phyloP scores from a whole-genome alignment of 2,113 vertebrate genomes.

The Phaethornis superciliosus region DNA sequence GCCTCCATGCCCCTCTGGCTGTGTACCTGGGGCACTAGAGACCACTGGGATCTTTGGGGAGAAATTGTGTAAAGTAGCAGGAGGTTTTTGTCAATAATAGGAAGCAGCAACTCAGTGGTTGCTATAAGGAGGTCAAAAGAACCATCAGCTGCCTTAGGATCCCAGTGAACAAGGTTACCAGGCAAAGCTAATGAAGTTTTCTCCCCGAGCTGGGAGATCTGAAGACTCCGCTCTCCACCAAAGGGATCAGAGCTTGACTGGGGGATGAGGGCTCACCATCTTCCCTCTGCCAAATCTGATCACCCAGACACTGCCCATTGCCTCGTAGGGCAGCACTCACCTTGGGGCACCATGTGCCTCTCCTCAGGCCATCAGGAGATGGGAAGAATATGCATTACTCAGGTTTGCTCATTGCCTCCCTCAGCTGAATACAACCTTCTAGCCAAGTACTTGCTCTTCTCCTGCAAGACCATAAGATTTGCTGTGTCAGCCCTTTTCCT shows the following conservation, averaged over 20 bases:
- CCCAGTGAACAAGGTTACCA: neutral
- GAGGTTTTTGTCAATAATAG: neutral
- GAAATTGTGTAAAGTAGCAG: neutral
- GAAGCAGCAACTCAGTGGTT: neutral
- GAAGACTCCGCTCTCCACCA: neutral
- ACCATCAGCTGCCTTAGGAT: neutral
- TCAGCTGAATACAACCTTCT: neutral
- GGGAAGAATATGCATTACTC: neutral
- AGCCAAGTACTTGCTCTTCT: neutral
- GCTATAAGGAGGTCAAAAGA: neutral
- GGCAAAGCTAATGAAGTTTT: neutral
- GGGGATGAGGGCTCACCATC: neutral
- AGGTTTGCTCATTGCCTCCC: neutral
- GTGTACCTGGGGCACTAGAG: rapidly evolving
- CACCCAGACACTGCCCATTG: rapidly evolving
- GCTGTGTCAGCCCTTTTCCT: neutral
- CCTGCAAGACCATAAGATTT: neutral
- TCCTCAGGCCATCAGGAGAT: neutral
- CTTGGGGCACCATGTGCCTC: neutral
- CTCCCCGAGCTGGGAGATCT: neutral
- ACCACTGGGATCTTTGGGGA: neutral
- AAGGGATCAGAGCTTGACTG: neutral
- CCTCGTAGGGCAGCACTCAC: rapidly evolving
- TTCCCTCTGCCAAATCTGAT: neutral
- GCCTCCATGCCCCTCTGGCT: neutral